phyloP scores from a whole-genome alignment of 2,113 vertebrate species.

The Eptatretus burgeri region DNA sequence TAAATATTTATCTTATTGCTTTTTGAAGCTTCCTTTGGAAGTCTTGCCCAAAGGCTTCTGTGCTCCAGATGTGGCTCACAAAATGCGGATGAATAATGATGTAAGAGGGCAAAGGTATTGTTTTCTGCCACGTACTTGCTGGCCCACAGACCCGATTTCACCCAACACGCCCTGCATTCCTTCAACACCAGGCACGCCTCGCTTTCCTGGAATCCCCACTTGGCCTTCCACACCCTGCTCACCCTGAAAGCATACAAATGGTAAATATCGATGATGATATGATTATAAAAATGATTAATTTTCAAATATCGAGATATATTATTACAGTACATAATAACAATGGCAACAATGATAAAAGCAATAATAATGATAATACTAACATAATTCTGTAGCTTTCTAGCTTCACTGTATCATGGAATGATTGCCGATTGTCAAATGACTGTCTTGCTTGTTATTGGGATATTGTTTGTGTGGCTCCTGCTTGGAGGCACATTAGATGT shows the following conservation, averaged over 20 bases:
- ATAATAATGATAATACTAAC: neutral
- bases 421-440: no score
- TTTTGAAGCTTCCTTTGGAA: no score
- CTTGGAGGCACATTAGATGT: no score
- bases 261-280: neutral
- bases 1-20: no score
- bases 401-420: no score
- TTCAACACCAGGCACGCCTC: slow-evolving; percentile 29
- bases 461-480: no score
- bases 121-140: slow-evolving; percentile 24
- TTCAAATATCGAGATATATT: neutral
- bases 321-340: neutral
- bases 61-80: no score
- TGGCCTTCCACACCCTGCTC: slow-evolving; percentile 44
- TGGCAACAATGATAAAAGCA: neutral
- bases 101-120: no score
- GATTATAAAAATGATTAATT: neutral
- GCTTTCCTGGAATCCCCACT: slow-evolving; percentile 30
- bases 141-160: slow-evolving; percentile 39
- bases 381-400: no score
- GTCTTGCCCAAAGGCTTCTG: no score
- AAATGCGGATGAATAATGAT: no score
- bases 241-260: slow-evolving; percentile 23
- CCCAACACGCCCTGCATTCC: slow-evolving; percentile 58
- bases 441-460: no score